Evolutionary conservation across 2,888 invertebrate genomes (phyloP).

Genomic region (Caenorhabditis becei): DNA sequence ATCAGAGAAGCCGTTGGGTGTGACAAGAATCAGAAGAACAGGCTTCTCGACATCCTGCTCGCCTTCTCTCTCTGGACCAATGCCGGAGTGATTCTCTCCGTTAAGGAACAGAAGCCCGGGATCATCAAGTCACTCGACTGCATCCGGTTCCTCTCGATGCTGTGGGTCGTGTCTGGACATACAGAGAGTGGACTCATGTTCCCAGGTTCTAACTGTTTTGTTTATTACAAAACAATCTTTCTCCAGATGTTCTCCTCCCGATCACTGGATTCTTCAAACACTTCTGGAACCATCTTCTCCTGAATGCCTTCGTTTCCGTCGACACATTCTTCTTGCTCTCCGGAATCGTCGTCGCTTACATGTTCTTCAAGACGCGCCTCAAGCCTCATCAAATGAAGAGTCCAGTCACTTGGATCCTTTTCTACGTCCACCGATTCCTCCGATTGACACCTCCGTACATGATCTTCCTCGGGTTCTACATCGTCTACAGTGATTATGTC

Average conservation of each 20-base stretch:
- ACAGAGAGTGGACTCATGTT: conserved; percentile 20
- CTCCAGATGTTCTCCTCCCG: conserved; percentile 29
- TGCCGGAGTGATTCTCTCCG: conserved; percentile 41
- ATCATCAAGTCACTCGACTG: conserved; percentile 71
- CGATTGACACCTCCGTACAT: conserved; percentile 62
- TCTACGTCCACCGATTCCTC: conserved; percentile 62
- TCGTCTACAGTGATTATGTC: conserved; percentile 48
- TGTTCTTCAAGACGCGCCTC: conserved; percentile 67
- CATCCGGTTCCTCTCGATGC: conserved; percentile 72
- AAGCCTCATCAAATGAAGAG: conserved; percentile 22
- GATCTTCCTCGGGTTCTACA: conserved; percentile 61
- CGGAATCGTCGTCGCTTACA: conserved; percentile 71
- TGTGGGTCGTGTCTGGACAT: conserved; percentile 71
- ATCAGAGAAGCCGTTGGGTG: not conserved
- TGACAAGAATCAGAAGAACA: not conserved
- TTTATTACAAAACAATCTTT: not conserved
- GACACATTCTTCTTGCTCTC: conserved; percentile 75
- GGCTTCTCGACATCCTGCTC: conserved; percentile 22
- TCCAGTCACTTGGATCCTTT: conserved; percentile 58
- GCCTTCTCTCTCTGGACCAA: conserved; percentile 64
- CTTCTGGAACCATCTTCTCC: conserved; percentile 54
- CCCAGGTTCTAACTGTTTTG: conserved; percentile 8
- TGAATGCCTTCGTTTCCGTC: conserved; percentile 70
- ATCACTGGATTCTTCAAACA: conserved; percentile 14
- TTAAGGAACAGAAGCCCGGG: conserved; percentile 56